Evolutionary conservation across 2,888 invertebrate species (phyloP).

Genomic region (Cryptus viduatorius): DNA sequence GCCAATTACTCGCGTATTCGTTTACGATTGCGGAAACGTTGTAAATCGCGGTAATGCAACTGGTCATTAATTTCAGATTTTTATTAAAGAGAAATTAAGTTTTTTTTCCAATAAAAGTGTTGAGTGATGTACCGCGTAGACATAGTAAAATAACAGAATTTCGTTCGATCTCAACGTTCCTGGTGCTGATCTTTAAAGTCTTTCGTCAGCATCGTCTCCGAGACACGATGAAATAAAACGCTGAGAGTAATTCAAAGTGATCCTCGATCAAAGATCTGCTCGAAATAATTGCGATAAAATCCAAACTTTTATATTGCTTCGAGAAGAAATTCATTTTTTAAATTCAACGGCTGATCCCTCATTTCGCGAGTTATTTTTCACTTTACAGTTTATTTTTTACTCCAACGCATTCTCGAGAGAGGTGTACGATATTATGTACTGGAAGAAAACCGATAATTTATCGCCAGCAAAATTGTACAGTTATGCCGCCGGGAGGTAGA

Average conservation of each 20-base stretch:
- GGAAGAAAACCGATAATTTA: conserved; percentile 54
- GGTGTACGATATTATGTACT: conserved; percentile 25
- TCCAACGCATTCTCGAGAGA: conserved; percentile 11
- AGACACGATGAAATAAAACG: neutral
- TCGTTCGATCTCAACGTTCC: neutral
- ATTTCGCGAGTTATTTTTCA: neutral
- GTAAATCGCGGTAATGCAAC: too few species aligned
- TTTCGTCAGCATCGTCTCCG: neutral
- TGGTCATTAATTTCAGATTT: too few species aligned
- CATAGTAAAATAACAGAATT: neutral
- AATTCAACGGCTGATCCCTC: neutral
- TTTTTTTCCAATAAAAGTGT: too few species aligned
- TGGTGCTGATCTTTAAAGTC: neutral
- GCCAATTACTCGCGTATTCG: too few species aligned
- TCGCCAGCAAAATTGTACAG: conserved; percentile 51
- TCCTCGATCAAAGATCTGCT: conserved; percentile 8
- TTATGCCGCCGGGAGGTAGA: conserved; percentile 27
- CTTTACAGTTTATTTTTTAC: conserved; percentile 9
- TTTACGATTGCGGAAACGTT: too few species aligned
- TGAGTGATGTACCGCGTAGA: too few species aligned
- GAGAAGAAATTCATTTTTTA: neutral
- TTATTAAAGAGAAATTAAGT: too few species aligned
- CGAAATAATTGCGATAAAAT: conserved; percentile 25
- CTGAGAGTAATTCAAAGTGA: neutral
- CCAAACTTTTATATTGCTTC: neutral